Percentiles rank a stretch among this genome's conserved stretches.
These are phyloP conservation scores for Mastomys coucha DNA, from an alignment of 2,113 vertebrate species.

Conservation along the genomic window DNA sequence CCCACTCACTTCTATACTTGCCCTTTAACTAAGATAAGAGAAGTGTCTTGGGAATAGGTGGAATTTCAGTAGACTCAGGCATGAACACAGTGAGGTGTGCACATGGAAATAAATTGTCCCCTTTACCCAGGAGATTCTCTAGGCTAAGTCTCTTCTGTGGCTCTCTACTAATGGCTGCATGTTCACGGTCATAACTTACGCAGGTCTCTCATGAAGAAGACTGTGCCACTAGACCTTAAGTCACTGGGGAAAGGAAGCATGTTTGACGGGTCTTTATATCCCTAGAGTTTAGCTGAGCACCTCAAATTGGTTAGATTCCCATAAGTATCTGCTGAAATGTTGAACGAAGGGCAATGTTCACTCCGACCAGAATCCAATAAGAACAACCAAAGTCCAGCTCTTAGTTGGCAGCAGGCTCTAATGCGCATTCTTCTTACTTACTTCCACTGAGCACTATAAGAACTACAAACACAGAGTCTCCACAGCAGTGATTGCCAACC, in stretches of 20 bases:
- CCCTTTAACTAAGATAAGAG: slow-evolving; percentile 31
- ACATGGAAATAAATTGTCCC: not conserved
- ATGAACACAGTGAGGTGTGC: not conserved
- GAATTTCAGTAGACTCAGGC: slow-evolving; percentile 11
- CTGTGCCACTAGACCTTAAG: not conserved
- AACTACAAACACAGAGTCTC: not conserved
- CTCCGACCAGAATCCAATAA: not conserved
- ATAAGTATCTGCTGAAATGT: slow-evolving; percentile 2
- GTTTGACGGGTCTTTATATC: not conserved
- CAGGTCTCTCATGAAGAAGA: not conserved
- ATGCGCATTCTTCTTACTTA: not conserved
- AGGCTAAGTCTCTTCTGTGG: not conserved
- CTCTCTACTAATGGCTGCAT: not conserved
- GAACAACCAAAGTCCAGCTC: not conserved
- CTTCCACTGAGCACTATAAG: not conserved
- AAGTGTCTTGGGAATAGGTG: not conserved
- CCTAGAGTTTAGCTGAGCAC: not conserved
- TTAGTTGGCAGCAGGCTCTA: not conserved
- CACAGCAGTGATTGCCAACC: not conserved
- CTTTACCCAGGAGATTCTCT: not conserved
- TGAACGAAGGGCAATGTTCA: not conserved
- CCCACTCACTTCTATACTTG: not conserved
- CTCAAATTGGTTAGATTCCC: not conserved
- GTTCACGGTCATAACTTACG: not conserved
- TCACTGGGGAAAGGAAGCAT: not conserved